These are phyloP conservation scores for Noturus placidus DNA, from an alignment of 2,113 vertebrate species.

Conservation along the genomic window DNA sequence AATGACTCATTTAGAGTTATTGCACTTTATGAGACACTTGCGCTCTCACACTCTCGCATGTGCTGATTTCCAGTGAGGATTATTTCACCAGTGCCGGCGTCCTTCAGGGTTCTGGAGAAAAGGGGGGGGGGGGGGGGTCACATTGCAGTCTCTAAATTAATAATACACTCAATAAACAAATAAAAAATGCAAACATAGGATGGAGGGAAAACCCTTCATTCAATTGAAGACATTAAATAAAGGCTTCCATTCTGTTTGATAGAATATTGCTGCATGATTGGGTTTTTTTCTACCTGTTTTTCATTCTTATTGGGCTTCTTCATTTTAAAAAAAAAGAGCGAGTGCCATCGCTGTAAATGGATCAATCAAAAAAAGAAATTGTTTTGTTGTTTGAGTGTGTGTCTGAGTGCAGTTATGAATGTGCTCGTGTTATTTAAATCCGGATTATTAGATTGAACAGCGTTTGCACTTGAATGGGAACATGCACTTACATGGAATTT, in stretches of 20 bases:
- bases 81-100: neutral
- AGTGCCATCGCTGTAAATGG: constrained; percentile 9
- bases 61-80: neutral
- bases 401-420: neutral
- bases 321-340: neutral
- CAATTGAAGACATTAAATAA: constrained; percentile 30
- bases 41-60: neutral
- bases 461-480: constrained; percentile 9
- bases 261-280: constrained; percentile 1
- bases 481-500: constrained; percentile 3
- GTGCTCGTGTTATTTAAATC: neutral
- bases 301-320: constrained; percentile 2
- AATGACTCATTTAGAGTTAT: constrained; percentile 26
- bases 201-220: neutral
- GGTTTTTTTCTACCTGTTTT: neutral
- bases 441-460: neutral
- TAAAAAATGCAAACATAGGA: neutral
- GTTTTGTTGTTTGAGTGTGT: constrained; percentile 2
- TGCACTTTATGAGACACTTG: constrained; percentile 15
- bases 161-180: constrained; percentile 24
- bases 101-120: neutral
- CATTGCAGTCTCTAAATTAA: constrained; percentile 22
- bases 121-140: neutral
- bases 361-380: constrained; percentile 17
- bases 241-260: neutral